These are phyloP conservation scores for Myrmecophaga tridactyla DNA, from an alignment of 2,113 vertebrate genomes.

Conservation along the genomic window DNA sequence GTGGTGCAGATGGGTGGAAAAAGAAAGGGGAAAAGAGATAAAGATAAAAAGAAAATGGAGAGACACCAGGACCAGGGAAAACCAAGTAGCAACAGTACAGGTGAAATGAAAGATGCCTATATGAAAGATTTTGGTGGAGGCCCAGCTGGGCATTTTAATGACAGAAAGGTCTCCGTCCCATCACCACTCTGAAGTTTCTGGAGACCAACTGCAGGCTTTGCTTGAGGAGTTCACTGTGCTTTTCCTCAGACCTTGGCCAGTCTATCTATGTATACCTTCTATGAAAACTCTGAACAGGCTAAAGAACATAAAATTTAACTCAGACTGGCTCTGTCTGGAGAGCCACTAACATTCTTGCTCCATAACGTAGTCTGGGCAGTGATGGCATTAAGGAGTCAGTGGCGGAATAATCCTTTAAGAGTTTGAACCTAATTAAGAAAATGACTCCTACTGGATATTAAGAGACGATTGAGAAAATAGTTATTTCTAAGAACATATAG, in stretches of 20 bases:
- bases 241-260: not conserved
- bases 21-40: not conserved
- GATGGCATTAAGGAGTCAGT: not conserved
- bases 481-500: not conserved
- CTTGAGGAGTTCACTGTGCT: not conserved
- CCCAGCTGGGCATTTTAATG: not conserved
- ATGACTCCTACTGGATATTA: not conserved
- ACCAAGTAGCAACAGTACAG: not conserved
- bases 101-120: not conserved
- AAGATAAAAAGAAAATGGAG: not conserved
- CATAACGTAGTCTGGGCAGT: not conserved
- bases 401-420: not conserved
- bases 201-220: not conserved
- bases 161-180: not conserved
- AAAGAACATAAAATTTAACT: slow-evolving; percentile 8
- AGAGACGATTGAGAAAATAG: slow-evolving; percentile 25
- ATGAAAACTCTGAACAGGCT: not conserved
- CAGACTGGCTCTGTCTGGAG: not conserved
- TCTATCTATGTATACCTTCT: not conserved
- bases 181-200: not conserved
- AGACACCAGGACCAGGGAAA: not conserved
- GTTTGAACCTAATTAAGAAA: slow-evolving; percentile 26
- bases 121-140: not conserved
- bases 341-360: not conserved
- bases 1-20: not conserved